Percentiles rank a stretch among this genome's conserved stretches.
These are phyloP conservation scores for Drosophila differens DNA, from an alignment of 2,888 invertebrate species.

Conservation along the genomic window DNA sequence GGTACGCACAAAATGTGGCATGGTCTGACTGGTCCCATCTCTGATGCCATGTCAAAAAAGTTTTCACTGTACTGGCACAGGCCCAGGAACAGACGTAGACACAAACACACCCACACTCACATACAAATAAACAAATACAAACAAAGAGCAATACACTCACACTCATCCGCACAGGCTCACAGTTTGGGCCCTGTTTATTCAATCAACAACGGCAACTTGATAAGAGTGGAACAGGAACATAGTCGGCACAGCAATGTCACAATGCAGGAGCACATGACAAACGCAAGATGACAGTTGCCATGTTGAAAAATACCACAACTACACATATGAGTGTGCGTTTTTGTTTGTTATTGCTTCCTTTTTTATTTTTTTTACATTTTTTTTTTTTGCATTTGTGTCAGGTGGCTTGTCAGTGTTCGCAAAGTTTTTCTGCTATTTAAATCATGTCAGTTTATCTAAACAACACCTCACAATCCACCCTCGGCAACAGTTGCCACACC, in stretches of 20 bases:
- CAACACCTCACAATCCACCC: constrained; percentile 57
- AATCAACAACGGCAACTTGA: constrained; percentile 70
- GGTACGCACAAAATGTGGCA: constrained; percentile 28
- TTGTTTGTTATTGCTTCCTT: not conserved
- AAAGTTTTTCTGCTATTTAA: constrained; percentile 79
- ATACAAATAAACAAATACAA: constrained; percentile 31
- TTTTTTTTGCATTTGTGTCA: constrained; percentile 39
- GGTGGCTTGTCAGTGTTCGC: constrained; percentile 50
- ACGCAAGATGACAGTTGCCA: constrained; percentile 79
- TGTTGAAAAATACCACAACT: constrained; percentile 70
- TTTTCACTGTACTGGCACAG: constrained; percentile 25
- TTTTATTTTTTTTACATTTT: constrained; percentile 4
- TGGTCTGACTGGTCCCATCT: constrained; percentile 15
- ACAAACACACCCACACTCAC: constrained; percentile 10
- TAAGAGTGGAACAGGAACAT: constrained; percentile 45
- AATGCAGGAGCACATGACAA: constrained; percentile 75
- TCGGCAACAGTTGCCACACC: constrained; percentile 61
- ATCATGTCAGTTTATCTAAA: constrained; percentile 80
- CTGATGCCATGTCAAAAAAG: constrained; percentile 53
- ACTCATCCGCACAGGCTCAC: constrained; percentile 11
- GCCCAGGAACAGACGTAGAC: constrained; percentile 6
- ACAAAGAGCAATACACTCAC: constrained; percentile 33
- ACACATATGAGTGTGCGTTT: constrained; percentile 9
- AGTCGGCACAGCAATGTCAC: constrained; percentile 55
- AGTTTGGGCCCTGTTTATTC: constrained; percentile 68